Conservation (phyloP, 1,140 invertebrate genomes). For the Melipona quadrifasciata region DNA sequence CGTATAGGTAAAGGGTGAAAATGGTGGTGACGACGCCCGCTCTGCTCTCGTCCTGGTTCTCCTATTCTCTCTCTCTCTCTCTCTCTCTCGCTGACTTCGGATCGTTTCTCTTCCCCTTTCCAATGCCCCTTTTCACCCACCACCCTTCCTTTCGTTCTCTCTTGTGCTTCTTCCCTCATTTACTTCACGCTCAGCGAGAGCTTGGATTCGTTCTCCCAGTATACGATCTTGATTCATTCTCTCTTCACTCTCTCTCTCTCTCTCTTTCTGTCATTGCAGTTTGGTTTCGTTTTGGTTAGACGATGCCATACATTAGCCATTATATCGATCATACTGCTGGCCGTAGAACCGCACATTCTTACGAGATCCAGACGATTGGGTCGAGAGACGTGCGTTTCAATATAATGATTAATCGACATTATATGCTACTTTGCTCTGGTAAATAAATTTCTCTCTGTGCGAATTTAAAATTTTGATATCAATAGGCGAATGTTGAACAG, state of each 20-base stretch:
- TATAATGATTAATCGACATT: no score
- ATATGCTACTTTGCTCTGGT: no score
- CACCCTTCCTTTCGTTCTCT: background rate
- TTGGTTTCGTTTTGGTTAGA: background rate
- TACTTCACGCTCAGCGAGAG: background rate
- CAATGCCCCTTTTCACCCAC: slow-evolving; percentile 2
- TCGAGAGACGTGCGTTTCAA: no score
- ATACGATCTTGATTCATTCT: background rate
- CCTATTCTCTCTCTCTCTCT: background rate
- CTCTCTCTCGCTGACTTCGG: background rate
- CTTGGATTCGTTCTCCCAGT: background rate
- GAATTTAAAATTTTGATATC: no score
- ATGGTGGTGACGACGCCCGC: slow-evolving; percentile 63
- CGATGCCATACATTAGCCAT: slow-evolving; percentile 36
- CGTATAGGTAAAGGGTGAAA: slow-evolving; percentile 69
- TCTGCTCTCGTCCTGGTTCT: slow-evolving; percentile 56
- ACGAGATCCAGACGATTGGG: background rate
- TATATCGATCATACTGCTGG: slow-evolving; percentile 22
- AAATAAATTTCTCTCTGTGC: no score
- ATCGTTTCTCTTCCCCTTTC: slow-evolving; percentile 31
- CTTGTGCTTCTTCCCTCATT: background rate
- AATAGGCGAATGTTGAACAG: no score
- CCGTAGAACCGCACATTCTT: slow-evolving; percentile 13
- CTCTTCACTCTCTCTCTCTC: background rate
- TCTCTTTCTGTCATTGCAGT: background rate